Conservation (phyloP, 1,140 invertebrate genomes). For the Drosophila punjabiensis region DNA sequence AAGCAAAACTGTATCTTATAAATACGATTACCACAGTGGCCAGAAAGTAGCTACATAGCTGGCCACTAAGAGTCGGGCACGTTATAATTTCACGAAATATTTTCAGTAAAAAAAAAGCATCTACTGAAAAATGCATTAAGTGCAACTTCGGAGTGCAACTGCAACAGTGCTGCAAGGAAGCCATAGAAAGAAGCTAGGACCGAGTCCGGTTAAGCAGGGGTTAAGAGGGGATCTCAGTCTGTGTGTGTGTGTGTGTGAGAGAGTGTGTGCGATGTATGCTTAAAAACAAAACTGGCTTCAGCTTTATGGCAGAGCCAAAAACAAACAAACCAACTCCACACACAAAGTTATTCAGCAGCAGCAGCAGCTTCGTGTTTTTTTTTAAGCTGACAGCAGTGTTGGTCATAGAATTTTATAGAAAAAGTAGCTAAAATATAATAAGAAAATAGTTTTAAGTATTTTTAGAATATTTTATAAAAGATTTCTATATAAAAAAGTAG, state of each 20-base stretch:
- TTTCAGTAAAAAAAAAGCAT: slow-evolving; percentile 78
- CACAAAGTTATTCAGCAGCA: slow-evolving; percentile 50
- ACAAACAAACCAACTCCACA: slow-evolving; percentile 66
- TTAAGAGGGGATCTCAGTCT: slow-evolving; percentile 21
- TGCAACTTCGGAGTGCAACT: no score
- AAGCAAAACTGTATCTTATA: slow-evolving; percentile 72
- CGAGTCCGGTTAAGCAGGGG: slow-evolving; percentile 34
- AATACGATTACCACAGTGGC: slow-evolving; percentile 66
- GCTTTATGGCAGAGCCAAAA: slow-evolving; percentile 77
- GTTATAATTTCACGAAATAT: slow-evolving; percentile 83
- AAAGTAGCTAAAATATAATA: not conserved
- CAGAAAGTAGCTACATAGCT: slow-evolving; percentile 10
- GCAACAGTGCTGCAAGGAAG: slow-evolving; percentile 53
- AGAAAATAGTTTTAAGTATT: not conserved
- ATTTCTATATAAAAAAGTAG: not conserved
- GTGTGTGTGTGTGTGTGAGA: no score
- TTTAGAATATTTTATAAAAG: not conserved
- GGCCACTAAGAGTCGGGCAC: slow-evolving; percentile 49
- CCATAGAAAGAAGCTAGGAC: slow-evolving; percentile 21
- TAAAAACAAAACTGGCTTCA: slow-evolving; percentile 77
- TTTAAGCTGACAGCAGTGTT: slow-evolving; percentile 26
- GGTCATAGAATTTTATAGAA: not conserved
- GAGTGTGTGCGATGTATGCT: slow-evolving; percentile 46
- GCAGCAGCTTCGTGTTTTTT: slow-evolving; percentile 24
- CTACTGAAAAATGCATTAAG: slow-evolving; percentile 82